phyloP scores from a whole-genome alignment of 2,113 vertebrate species.

The Colius striatus region DNA sequence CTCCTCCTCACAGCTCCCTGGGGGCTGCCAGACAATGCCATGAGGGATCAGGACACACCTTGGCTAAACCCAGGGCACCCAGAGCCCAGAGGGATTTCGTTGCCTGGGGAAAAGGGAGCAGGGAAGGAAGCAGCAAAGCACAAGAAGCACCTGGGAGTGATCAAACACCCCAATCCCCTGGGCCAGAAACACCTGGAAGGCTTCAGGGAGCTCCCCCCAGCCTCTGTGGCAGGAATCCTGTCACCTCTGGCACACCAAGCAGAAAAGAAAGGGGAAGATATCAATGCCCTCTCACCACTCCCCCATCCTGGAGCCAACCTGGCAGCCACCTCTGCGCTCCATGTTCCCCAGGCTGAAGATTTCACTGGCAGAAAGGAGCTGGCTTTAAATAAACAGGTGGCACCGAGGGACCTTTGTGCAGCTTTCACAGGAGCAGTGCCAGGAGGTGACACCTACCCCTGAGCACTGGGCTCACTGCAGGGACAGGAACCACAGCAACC shows the following conservation, averaged over 20 bases:
- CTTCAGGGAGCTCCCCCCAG: no score
- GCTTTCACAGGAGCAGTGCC: background rate
- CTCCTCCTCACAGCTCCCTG: background rate
- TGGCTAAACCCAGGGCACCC: background rate
- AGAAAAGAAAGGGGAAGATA: no score
- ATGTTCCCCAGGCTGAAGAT: background rate
- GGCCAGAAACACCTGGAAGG: no score
- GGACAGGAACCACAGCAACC: background rate
- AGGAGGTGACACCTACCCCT: background rate
- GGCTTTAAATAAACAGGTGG: background rate
- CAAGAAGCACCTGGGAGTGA: background rate
- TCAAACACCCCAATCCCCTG: background rate
- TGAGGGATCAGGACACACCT: no score
- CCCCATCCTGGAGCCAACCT: no score
- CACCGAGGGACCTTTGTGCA: background rate
- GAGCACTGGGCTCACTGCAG: fast-evolving
- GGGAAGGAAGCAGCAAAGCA: background rate
- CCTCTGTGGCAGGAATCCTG: no score
- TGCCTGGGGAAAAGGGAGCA: background rate
- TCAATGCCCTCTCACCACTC: no score
- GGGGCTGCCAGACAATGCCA: no score
- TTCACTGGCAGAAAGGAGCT: background rate
- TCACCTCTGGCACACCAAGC: no score
- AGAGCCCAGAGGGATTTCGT: background rate
- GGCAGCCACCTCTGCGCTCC: fast-evolving